Base-by-base conservation (phyloP, 2,888 invertebrate species). In the Clepsis dumicolana region DNA sequence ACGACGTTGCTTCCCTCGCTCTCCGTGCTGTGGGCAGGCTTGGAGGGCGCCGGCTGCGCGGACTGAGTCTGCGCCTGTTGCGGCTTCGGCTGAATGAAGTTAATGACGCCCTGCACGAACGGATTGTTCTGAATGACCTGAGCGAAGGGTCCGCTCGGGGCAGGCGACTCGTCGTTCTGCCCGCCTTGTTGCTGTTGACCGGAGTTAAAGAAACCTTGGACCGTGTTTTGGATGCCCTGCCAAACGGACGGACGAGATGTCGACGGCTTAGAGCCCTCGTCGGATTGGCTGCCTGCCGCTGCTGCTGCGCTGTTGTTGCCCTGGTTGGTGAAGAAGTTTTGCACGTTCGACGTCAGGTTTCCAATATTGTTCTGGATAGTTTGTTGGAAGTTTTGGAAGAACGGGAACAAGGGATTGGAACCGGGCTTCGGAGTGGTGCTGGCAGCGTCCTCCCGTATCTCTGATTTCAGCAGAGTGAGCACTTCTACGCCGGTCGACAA, bases 401-500 rank as follows among this genome's bases (percentile, higher is more conserved):
- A 70, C 56, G 12, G 64, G 10, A 21, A 75, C 54, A 21, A 64
- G 29, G 14, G 75, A 1, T 25, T 70, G 3, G 41, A 71, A 1
- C 57, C 38, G 35, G 72, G 70, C 5, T 64, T 59, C 3, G 67
- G 59, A 5, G 70, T 44, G 27, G 70, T 52, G 2, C 64, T 62
- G 14, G 54, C 59, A 41, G 65, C 70, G 21, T 73, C 73, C 4
- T 68, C 73, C 25, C 71, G 72, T 18, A 64, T 69, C 61, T 66
- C 84, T 21, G 85, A 85, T 69, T 81, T 87, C 35, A 85, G 65
- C 16, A 76, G 78, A 1, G 84, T 81, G 38, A 85, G 79, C 14
- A 84, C 73, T 65, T 84, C 77, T 0, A 90, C 82, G 12, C 90
- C 88, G 35, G 86, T 84, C 3, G 82, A 72, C 29, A 92, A 76